Evolutionary conservation across 2,113 vertebrate genomes (phyloP), one percentile per base, ranked within the genome.

Genomic region (Capra hircus): DNA sequence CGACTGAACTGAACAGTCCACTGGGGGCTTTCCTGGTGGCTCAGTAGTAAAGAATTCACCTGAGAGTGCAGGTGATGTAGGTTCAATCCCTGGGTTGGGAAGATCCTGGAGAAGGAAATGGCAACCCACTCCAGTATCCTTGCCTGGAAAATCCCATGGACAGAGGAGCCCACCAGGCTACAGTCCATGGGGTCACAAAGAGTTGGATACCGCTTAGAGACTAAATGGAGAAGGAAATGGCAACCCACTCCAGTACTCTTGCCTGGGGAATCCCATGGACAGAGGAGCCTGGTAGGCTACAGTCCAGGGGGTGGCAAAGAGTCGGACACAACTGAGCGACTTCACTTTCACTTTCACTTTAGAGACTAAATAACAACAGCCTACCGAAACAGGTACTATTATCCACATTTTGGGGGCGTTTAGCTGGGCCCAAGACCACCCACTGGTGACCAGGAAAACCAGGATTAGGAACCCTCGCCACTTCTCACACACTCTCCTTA

Each of bases 261-360:
- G 62, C 62, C 33, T n/a, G 33, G 62, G n/a, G n/a, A 67, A 67
- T 67, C 7, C 62, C 62, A n/a, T 67, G 62, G 62, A 67, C 7
- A 4, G 62, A 67, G 62, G 62, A n/a, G 33, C 62, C 62, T 8
- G 17, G 62, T 3, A 3, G 33, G 62, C 62, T 19, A n/a, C 15
- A 64, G 62, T 17, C 33, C 62, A 64, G 1, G 1, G 33, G 62
- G 33, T 67, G 3, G 2, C 62, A 67, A n/a, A 67, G 62, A 67
- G 62, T n/a, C 17, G 7, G 33, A 67, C 17, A n/a, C 0, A 1
- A 50, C 13, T 50, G 50, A 50, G 3, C 0, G 3, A 50, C 50
- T 45, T 45, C 45, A 45, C 45, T 45, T 50, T 15, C 50, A 50
- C 50, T 50, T 50, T 50, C 50, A 50, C 50, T 50, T 67, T n/a